Conservation (phyloP, 1,140 invertebrate species). For the Psix sp. region DNA sequence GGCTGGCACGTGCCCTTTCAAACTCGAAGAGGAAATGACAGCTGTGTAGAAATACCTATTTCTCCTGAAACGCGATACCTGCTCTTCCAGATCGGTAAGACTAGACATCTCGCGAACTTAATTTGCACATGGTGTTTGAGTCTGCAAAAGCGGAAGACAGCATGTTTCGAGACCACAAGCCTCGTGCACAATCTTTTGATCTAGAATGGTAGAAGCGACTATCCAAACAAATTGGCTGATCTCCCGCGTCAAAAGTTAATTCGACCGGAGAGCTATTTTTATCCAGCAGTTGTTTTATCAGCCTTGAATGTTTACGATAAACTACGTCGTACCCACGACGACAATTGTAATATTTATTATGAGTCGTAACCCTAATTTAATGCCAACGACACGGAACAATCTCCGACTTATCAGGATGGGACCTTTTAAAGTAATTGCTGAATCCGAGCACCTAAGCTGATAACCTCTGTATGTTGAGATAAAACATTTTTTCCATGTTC, state of each 20-base stretch:
- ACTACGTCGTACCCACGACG: slow-evolving; percentile 1
- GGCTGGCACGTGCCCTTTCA: slow-evolving; percentile 58
- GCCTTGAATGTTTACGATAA: slow-evolving; percentile 38
- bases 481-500: slow-evolving; percentile 12
- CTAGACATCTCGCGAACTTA: slow-evolving; percentile 21
- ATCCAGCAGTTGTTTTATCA: slow-evolving; percentile 26
- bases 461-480: slow-evolving; percentile 14
- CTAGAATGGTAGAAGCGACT: too few relatives aligned
- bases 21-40: slow-evolving; percentile 56
- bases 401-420: slow-evolving; percentile 26
- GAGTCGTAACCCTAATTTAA: slow-evolving; percentile 33
- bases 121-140: too few relatives aligned
- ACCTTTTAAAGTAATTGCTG: slow-evolving; percentile 36
- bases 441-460: slow-evolving; percentile 20
- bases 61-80: slow-evolving; percentile 38
- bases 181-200: neutral
- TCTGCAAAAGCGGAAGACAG: slow-evolving; percentile 30
- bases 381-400: slow-evolving; percentile 33
- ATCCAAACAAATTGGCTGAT: too few relatives aligned
- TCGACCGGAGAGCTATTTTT: slow-evolving; percentile 27
- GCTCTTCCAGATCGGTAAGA: slow-evolving; percentile 14
- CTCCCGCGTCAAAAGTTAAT: too few relatives aligned
- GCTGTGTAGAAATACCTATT: slow-evolving; percentile 47
- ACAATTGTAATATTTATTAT: slow-evolving; percentile 29
- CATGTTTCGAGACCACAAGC: slow-evolving; percentile 24